These are phyloP conservation scores for Acanthurus lineatus DNA, from an alignment of 2,797 vertebrate species.

Conservation along the genomic window DNA sequence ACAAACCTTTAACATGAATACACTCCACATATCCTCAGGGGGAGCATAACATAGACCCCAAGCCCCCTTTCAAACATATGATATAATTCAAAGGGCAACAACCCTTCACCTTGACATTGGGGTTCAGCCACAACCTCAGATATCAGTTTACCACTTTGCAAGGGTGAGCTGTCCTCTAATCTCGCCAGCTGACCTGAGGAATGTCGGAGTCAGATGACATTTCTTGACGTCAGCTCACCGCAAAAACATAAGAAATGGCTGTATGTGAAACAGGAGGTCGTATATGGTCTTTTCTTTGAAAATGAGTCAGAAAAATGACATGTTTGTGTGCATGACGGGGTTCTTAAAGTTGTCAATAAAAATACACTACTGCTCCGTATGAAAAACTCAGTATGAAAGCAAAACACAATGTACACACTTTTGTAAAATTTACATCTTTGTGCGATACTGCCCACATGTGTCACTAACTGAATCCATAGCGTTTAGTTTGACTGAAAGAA, in stretches of 20 bases:
- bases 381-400: not conserved
- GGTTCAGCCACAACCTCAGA: constrained; percentile 66
- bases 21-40: constrained; percentile 52
- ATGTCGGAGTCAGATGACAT: constrained; percentile 65
- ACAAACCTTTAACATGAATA: constrained; percentile 72
- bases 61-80: constrained; percentile 73
- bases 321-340: not conserved
- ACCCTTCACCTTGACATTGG: constrained; percentile 79
- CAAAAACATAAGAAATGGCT: constrained; percentile 33
- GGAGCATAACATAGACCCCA: constrained; percentile 52
- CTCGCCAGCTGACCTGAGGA: constrained; percentile 73
- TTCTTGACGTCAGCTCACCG: constrained; percentile 59
- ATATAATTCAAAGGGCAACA: constrained; percentile 74
- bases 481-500: constrained; percentile 41
- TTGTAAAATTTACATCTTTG: constrained; percentile 23
- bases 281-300: constrained; percentile 46
- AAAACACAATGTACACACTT: not conserved
- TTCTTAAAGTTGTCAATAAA: constrained; percentile 12
- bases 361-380: not conserved
- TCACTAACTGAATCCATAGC: constrained; percentile 34
- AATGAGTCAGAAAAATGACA: constrained; percentile 17
- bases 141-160: constrained; percentile 72
- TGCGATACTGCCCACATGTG: constrained; percentile 18
- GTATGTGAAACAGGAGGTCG: constrained; percentile 33
- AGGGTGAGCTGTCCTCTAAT: constrained; percentile 68